A percentile compares a stretch with the other conserved stretches of the same genome.
phyloP scores from a whole-genome alignment of 2,888 invertebrate species.

The Agrilus mali region DNA sequence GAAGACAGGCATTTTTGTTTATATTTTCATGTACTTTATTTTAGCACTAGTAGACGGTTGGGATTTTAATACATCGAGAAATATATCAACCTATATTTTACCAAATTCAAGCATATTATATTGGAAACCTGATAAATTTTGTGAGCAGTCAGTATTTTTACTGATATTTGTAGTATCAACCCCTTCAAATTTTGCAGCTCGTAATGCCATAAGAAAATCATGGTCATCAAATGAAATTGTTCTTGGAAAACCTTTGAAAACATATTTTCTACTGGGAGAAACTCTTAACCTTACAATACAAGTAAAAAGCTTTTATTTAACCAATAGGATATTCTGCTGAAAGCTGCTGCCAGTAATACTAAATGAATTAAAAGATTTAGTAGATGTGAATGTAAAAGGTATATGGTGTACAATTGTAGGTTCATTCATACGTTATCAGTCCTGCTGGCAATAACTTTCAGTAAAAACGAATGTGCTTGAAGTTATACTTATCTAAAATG shows the following conservation, averaged over 20 bases:
- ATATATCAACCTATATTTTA: conserved; percentile 57
- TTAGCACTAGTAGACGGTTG: conserved; percentile 43
- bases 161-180: conserved; percentile 67
- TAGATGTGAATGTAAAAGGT: too few relatives aligned
- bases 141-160: conserved; percentile 41
- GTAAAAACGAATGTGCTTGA: too few relatives aligned
- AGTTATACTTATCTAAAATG: too few relatives aligned
- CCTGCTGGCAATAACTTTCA: too few relatives aligned
- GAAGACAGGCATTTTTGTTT: too few relatives aligned
- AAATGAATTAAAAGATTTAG: too few relatives aligned
- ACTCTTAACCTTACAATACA: conserved; percentile 41
- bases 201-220: conserved; percentile 55
- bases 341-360: too few relatives aligned
- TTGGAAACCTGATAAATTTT: conserved; percentile 47
- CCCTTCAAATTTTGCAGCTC: conserved; percentile 50
- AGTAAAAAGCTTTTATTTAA: conserved; percentile 24
- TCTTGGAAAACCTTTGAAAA: conserved; percentile 30
- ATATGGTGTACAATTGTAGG: too few relatives aligned
- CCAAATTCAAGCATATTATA: conserved; percentile 56
- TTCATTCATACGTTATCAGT: too few relatives aligned
- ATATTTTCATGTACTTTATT: neutral
- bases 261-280: conserved; percentile 49
- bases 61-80: conserved; percentile 61
- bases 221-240: conserved; percentile 43
- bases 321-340: too few relatives aligned